phyloP scores from a whole-genome alignment of 2,113 vertebrate genomes.

The Daubentonia madagascariensis region DNA sequence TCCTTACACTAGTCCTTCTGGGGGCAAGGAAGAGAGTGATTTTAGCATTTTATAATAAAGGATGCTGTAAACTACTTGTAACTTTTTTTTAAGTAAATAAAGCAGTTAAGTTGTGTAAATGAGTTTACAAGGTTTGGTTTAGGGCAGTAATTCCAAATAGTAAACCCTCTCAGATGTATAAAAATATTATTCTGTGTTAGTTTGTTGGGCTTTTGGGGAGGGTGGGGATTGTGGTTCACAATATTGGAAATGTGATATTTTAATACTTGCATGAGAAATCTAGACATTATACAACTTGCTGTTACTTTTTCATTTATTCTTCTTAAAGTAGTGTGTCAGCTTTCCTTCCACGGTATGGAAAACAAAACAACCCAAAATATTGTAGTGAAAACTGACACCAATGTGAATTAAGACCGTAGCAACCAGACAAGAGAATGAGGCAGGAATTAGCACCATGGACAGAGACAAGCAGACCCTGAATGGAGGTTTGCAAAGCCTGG shows the following conservation, averaged over 20 bases:
- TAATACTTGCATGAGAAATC: background rate
- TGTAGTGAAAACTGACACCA: slow-evolving; percentile 13
- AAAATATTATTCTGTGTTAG: background rate
- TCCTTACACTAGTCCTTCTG: background rate
- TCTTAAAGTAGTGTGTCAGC: slow-evolving; percentile 22
- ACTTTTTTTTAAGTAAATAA: background rate
- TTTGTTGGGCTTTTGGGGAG: background rate
- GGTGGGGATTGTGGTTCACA: background rate
- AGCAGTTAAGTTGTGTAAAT: background rate
- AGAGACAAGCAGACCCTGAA: slow-evolving; percentile 40
- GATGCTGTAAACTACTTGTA: slow-evolving; percentile 1
- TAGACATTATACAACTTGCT: background rate
- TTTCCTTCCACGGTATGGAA: background rate
- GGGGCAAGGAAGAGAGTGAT: background rate
- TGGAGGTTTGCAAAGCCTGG: background rate
- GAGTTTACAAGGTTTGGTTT: slow-evolving; percentile 20
- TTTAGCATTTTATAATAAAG: slow-evolving; percentile 36
- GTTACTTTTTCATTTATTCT: slow-evolving; percentile 2
- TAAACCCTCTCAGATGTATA: background rate
- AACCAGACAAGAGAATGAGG: background rate
- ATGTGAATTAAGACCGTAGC: background rate
- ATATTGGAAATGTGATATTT: slow-evolving; percentile 2
- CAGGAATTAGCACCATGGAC: slow-evolving; percentile 79
- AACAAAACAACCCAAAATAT: background rate
- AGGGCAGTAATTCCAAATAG: background rate